Evolutionary conservation across 2,113 vertebrate genomes (phyloP), one percentile per base, ranked within the genome.

Genomic region (Sceloporus tristichus): DNA sequence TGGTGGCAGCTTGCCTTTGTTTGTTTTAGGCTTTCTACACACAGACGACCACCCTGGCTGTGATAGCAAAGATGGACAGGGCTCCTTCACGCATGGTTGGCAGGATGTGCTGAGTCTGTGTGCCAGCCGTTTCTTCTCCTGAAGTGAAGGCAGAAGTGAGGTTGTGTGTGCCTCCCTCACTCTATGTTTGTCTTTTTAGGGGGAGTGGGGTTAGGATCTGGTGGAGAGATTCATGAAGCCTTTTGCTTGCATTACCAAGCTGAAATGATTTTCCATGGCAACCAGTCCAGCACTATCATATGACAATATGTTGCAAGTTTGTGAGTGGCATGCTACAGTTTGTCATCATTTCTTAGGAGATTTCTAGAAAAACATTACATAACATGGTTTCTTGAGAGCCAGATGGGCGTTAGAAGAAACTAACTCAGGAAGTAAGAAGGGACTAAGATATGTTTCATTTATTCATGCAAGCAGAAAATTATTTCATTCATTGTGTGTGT

Each of bases 11-110:
- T 96, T 66, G 93, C 21, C 90, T 88, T 90, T 97, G 96, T 97
- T 97, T 97, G 96, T 96, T 96, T 96, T 97, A 14, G 91, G 90
- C 89, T 95, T 89, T 85, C 91, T 91, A 89, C 65, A 77, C 92
- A 75, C 91, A 94, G 94, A 94, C 90, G 96, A 97, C 96, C 97
- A 97, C 97, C 97, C 96, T 90, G 91, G 92, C 86, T 95, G 96
- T 75, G 89, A 87, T 87, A 40, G 38, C 68, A 2, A 91, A 89
- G 95, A 95, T 89, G 95, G 85, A 87, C 84, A 14, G 71, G 79
- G 70, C 81, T 76, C 90, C 89, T 89, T 84, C 90, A 82, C 0
- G 80, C 94, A 82, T 2, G 82, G 92, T 87, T 88, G 88, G 38
- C 0, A 34, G 78, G 88, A 87, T 87, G 90, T 0, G 87, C 40